Conservation (phyloP, 2,113 vertebrate genomes). For the Phainopepla nitens region DNA sequence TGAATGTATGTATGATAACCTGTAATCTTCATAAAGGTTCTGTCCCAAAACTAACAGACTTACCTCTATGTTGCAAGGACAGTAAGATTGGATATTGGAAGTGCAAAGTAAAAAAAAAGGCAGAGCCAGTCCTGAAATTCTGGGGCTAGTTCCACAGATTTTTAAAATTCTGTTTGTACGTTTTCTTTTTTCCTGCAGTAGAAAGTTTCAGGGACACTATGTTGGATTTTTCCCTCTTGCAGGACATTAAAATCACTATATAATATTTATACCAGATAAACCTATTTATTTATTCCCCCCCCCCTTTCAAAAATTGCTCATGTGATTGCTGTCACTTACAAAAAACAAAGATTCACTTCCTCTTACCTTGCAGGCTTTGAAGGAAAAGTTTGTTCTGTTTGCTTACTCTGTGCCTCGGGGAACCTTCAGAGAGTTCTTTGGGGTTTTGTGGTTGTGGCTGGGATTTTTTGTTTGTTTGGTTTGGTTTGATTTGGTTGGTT, state of each 20-base stretch:
- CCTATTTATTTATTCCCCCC: neutral
- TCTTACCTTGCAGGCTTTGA: neutral
- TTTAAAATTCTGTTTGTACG: neutral
- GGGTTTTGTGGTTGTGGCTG: neutral
- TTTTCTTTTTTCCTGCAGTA: neutral
- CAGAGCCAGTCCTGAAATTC: neutral
- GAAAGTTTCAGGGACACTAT: neutral
- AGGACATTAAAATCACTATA: neutral
- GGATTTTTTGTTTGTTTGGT: neutral
- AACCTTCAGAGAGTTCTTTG: neutral
- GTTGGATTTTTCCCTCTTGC: neutral
- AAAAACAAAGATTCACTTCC: neutral
- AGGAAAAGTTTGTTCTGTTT: neutral
- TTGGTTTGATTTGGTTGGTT: neutral
- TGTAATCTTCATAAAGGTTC: neutral
- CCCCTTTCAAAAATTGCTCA: neutral
- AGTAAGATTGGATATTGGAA: neutral
- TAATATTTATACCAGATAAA: neutral
- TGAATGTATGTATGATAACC: neutral
- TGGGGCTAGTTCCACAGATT: neutral
- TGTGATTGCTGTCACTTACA: neutral
- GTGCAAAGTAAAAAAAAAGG: neutral
- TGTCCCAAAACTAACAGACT: neutral
- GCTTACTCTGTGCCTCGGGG: neutral
- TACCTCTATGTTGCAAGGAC: neutral